Percentiles rank a stretch among this genome's conserved stretches.
Evolutionary conservation across 1,140 invertebrate species (phyloP).

Genomic region (Platyura marginata): DNA sequence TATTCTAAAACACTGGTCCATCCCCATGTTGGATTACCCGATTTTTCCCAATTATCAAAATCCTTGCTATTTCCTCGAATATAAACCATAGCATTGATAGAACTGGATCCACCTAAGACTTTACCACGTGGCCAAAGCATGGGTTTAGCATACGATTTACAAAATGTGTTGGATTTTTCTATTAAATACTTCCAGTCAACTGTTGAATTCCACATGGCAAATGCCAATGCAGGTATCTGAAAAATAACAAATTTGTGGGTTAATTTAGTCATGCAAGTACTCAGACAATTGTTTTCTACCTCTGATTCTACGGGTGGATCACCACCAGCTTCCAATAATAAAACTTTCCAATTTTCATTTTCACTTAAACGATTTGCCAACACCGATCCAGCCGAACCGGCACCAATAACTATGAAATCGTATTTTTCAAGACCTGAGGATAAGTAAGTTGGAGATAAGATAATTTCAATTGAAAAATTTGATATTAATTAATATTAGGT

Average conservation of each 20-base stretch:
- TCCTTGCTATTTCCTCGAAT: constrained; percentile 47
- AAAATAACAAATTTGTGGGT: no score
- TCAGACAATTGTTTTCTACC: no score
- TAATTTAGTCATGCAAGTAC: no score
- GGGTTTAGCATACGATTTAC: no score
- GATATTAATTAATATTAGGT: background rate
- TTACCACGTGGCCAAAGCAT: constrained; percentile 51
- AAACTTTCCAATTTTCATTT: constrained; percentile 24
- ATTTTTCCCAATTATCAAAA: constrained; percentile 46
- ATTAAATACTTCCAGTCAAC: no score
- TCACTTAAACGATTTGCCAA: constrained; percentile 25
- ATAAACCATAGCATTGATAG: constrained; percentile 67
- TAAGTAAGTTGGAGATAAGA: background rate
- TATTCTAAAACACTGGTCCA: constrained; percentile 66
- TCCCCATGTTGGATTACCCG: constrained; percentile 74
- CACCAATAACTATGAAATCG: no score
- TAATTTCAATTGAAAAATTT: background rate
- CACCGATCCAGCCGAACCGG: constrained; percentile 24
- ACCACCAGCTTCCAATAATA: no score
- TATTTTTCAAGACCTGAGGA: constrained; percentile 18
- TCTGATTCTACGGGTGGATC: no score
- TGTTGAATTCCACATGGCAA: no score
- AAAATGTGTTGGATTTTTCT: no score
- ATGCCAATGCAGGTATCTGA: no score
- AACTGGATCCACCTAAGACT: constrained; percentile 54